phyloP scores from a whole-genome alignment of 2,113 vertebrate species.

The Nothobranchius kuhntae region DNA sequence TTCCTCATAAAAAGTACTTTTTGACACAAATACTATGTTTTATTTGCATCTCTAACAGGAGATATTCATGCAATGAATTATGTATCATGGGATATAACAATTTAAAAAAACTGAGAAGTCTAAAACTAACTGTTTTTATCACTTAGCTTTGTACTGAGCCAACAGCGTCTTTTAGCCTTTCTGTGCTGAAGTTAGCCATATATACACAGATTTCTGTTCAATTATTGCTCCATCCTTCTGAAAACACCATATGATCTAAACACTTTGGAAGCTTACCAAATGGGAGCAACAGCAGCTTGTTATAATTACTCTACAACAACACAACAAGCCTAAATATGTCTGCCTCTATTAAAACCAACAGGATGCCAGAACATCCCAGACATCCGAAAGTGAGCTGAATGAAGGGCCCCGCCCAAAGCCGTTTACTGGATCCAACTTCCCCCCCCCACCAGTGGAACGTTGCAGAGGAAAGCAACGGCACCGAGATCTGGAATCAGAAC shows the following conservation, averaged over 20 bases:
- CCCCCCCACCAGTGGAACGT: not conserved
- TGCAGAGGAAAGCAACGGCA: slow-evolving; percentile 6
- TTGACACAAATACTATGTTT: too few relatives aligned
- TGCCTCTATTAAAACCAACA: slow-evolving; percentile 40
- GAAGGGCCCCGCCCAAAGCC: slow-evolving; percentile 1
- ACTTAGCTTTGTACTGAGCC: not conserved
- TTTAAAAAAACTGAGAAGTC: too few relatives aligned
- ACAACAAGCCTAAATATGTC: slow-evolving; percentile 53
- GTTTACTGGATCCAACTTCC: not conserved
- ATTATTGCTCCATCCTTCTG: slow-evolving; percentile 30
- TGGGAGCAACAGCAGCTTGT: slow-evolving; percentile 46
- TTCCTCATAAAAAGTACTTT: too few relatives aligned
- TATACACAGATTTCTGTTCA: not conserved
- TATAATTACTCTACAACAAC: slow-evolving; percentile 53
- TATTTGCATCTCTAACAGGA: too few relatives aligned
- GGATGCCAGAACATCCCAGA: slow-evolving; percentile 30
- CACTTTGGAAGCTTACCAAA: slow-evolving; percentile 48
- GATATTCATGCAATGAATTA: too few relatives aligned
- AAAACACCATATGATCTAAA: slow-evolving; percentile 50
- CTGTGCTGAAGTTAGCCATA: slow-evolving; percentile 3
- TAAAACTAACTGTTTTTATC: not conserved
- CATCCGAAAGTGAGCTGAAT: slow-evolving; percentile 10
- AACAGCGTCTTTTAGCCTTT: not conserved
- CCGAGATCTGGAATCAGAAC: slow-evolving; percentile 23
- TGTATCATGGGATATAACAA: too few relatives aligned